Percentiles rank a stretch among this genome's conserved stretches.
phyloP scores from a whole-genome alignment of 2,888 invertebrate species.

The Ptilodon capucinus region DNA sequence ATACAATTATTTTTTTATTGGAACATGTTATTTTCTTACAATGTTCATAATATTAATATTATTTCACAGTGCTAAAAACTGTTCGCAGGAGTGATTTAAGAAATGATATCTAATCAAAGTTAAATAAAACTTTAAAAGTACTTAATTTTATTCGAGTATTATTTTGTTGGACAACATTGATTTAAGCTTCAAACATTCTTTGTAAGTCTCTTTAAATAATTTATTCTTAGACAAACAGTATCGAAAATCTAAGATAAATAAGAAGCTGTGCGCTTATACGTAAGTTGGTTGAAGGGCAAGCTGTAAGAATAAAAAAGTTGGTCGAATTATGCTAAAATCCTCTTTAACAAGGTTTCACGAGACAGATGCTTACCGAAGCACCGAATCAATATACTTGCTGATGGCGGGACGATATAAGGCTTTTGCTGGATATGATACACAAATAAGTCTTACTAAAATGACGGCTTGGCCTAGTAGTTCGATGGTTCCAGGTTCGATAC shows the following conservation, averaged over 20 bases:
- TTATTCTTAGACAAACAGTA: neutral
- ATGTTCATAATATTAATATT: too few species aligned
- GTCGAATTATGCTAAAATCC: constrained; percentile 48
- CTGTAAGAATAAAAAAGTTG: constrained; percentile 20
- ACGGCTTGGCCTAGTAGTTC: too few species aligned
- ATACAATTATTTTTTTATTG: neutral
- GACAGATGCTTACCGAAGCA: constrained; percentile 45
- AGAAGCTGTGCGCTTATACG: neutral
- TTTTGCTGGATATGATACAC: constrained; percentile 14
- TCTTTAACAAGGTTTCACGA: constrained; percentile 49
- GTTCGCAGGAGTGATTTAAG: too few species aligned
- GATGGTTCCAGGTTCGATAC: too few species aligned
- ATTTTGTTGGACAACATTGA: too few species aligned
- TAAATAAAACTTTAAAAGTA: too few species aligned
- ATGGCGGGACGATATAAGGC: constrained; percentile 19
- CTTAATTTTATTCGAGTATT: too few species aligned
- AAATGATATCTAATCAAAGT: too few species aligned
- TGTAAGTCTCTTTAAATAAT: too few species aligned
- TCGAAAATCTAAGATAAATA: neutral
- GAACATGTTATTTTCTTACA: neutral
- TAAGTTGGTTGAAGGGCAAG: neutral
- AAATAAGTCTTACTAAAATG: too few species aligned
- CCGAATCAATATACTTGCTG: constrained; percentile 40
- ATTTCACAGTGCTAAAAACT: too few species aligned
- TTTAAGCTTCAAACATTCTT: too few species aligned